These are phyloP conservation scores for Neogale vison DNA, from an alignment of 2,113 vertebrate genomes.

Conservation along the genomic window DNA sequence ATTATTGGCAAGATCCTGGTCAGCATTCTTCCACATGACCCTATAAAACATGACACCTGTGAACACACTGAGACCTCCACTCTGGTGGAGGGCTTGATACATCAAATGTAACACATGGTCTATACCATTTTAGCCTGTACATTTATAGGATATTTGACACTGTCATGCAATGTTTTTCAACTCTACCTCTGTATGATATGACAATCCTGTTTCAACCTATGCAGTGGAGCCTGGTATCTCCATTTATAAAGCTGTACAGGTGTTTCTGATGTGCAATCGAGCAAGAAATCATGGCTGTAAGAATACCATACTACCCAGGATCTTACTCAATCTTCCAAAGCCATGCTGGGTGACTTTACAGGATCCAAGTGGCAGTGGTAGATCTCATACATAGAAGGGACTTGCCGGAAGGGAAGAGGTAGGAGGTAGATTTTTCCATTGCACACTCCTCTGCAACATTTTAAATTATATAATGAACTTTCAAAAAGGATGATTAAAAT, in stretches of 20 bases:
- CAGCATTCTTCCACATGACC: neutral
- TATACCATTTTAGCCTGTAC: neutral
- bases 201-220: neutral
- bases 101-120: accelerated
- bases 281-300: neutral
- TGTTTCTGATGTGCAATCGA: neutral
- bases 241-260: neutral
- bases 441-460: neutral
- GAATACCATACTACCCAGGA: neutral
- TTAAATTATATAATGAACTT: neutral
- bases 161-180: neutral
- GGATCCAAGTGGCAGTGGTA: neutral
- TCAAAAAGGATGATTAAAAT: neutral
- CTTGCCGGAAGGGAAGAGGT: neutral
- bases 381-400: neutral
- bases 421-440: neutral
- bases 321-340: neutral
- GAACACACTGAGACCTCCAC: neutral
- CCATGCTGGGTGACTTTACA: neutral
- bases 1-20: neutral
- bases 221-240: neutral
- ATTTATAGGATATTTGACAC: neutral
- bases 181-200: neutral
- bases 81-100: neutral
- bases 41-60: neutral